phyloP scores from a whole-genome alignment of 2,888 invertebrate species.

The Heliothis peltigera region DNA sequence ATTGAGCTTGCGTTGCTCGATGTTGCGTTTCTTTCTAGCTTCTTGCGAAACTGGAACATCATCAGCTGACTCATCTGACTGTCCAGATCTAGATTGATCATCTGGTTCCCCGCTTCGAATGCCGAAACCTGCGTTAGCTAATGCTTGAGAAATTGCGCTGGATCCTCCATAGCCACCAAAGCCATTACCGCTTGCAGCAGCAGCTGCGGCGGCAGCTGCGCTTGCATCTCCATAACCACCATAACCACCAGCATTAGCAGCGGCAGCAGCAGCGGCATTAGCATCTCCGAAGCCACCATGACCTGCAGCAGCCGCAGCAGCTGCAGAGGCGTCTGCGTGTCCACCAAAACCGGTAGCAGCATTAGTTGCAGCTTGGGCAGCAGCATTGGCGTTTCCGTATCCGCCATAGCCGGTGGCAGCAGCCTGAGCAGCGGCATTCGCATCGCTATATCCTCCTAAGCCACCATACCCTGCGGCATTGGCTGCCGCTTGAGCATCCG shows the following conservation, averaged over 20 bases:
- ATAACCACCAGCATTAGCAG: constrained; percentile 12
- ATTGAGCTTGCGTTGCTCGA: constrained; percentile 28
- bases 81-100: constrained; percentile 2
- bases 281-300: constrained; percentile 36
- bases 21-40: constrained; percentile 54
- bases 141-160: constrained; percentile 51
- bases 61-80: constrained; percentile 22
- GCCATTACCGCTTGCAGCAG: constrained; percentile 17
- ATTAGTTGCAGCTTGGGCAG: constrained; percentile 13
- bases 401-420: constrained; percentile 5
- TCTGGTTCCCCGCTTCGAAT: constrained; percentile 48
- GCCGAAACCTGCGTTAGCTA: constrained; percentile 42
- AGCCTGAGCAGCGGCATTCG: constrained; percentile 13
- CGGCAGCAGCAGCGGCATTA: constrained; percentile 10
- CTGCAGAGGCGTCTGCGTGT: constrained; percentile 5
- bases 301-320: constrained; percentile 25
- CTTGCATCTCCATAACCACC: constrained; percentile 17
- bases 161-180: constrained; percentile 51
- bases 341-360: neutral
- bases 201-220: constrained; percentile 11
- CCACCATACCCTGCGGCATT: constrained; percentile 19
- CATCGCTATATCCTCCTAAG: constrained; percentile 4
- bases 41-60: constrained; percentile 12
- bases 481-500: constrained; percentile 10
- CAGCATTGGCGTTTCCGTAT: neutral